These are phyloP conservation scores for Lates japonicus DNA, from an alignment of 2,797 vertebrate species.

Conservation along the genomic window DNA sequence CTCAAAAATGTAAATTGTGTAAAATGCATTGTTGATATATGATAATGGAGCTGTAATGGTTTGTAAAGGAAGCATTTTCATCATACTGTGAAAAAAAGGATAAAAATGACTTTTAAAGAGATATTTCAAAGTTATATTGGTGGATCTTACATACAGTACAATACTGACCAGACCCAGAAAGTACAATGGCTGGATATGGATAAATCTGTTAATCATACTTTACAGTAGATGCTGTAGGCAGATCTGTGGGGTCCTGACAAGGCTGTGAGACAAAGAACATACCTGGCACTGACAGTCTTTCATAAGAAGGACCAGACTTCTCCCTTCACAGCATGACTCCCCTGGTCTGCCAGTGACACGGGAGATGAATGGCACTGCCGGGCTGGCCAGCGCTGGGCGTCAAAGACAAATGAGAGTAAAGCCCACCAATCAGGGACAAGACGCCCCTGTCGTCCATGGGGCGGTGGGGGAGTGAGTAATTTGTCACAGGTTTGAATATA, in stretches of 20 bases:
- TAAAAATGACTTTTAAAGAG: background rate
- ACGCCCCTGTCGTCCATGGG: conserved; percentile 60
- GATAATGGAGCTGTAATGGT: background rate
- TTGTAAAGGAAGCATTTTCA: background rate
- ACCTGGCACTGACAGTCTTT: conserved; percentile 35
- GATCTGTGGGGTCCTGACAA: conserved; percentile 38
- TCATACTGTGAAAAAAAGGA: background rate
- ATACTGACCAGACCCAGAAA: background rate
- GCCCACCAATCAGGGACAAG: conserved; percentile 75
- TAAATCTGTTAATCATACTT: conserved; percentile 13
- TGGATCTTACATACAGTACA: background rate
- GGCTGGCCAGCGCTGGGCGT: conserved; percentile 67
- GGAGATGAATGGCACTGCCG: conserved; percentile 77
- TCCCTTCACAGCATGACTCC: conserved; percentile 59
- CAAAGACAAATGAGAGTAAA: conserved; percentile 83
- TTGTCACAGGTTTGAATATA: conserved; percentile 77
- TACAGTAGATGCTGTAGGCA: background rate
- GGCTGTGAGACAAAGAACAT: conserved; percentile 41
- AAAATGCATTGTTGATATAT: background rate
- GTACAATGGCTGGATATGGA: conserved; percentile 12
- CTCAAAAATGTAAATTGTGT: background rate
- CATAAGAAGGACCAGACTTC: conserved; percentile 58
- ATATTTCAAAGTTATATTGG: background rate
- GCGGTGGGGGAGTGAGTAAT: conserved; percentile 72
- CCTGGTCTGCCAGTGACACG: conserved; percentile 70